Conservation (phyloP, 2,113 vertebrate species). For the Ondatra zibethicus region DNA sequence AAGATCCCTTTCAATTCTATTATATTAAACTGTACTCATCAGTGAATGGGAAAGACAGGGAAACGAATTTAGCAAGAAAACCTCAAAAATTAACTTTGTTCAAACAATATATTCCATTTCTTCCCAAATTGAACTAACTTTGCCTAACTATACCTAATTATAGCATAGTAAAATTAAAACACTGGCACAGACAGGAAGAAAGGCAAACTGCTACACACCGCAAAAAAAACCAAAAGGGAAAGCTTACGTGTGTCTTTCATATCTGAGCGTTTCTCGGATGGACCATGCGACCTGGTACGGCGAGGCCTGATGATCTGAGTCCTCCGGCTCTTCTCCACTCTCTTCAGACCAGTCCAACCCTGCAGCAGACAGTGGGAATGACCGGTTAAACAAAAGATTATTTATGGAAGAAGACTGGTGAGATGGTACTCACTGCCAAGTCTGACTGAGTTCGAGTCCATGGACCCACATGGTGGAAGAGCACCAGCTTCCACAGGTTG, state of each 20-base stretch:
- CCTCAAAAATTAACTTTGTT: background rate
- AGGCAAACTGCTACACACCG: background rate
- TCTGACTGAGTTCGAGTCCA: background rate
- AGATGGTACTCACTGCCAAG: background rate
- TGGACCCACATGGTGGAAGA: background rate
- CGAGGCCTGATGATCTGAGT: slow-evolving; percentile 90
- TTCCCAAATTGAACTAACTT: slow-evolving; percentile 27
- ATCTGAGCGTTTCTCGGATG: slow-evolving; percentile 88
- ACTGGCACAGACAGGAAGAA: background rate
- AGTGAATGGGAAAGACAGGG: background rate
- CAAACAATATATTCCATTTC: slow-evolving; percentile 21
- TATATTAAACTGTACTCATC: background rate
- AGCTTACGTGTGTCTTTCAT: slow-evolving; percentile 88
- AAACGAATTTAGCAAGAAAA: slow-evolving; percentile 34
- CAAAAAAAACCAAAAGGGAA: slow-evolving; percentile 4
- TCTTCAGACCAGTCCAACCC: slow-evolving; percentile 99
- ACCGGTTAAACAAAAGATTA: slow-evolving; percentile 61
- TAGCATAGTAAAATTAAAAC: slow-evolving; percentile 15
- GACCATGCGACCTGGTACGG: slow-evolving; percentile 93
- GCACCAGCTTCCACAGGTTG: background rate
- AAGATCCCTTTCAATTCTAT: background rate
- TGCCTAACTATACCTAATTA: background rate
- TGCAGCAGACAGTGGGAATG: slow-evolving; percentile 73
- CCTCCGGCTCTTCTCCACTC: slow-evolving; percentile 94
- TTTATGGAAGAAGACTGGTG: background rate